Conservation (phyloP, 2,797 vertebrate species). For the Gallinago stenura region DNA sequence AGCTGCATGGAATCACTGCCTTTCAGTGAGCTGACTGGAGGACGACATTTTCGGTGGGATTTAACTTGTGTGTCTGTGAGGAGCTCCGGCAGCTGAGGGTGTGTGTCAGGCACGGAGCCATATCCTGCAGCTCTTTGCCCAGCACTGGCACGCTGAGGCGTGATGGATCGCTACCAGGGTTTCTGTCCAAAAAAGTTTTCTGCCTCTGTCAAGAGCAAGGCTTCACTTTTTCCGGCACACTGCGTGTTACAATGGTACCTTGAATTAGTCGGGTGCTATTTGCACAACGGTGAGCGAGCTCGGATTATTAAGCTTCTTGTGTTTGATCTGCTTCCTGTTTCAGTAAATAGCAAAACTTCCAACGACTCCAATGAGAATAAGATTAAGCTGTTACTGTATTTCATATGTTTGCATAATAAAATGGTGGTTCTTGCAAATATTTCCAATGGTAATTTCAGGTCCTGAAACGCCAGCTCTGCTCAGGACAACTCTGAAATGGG, state of each 20-base stretch:
- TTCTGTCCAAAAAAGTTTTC: neutral
- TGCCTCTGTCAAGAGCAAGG: neutral
- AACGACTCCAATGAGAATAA: constrained; percentile 34
- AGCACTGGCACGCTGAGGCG: neutral
- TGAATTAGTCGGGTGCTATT: constrained; percentile 3
- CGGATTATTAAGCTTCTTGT: neutral
- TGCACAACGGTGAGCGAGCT: neutral
- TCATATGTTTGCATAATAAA: constrained; percentile 31
- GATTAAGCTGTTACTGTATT: constrained; percentile 53
- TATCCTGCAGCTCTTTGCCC: neutral
- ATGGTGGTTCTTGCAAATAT: neutral
- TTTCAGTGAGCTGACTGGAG: neutral
- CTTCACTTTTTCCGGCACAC: neutral
- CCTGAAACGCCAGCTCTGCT: neutral
- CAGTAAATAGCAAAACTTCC: constrained; percentile 50
- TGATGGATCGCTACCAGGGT: neutral
- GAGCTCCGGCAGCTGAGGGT: neutral
- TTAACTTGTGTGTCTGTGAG: neutral
- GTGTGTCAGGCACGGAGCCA: neutral
- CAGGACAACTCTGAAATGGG: neutral
- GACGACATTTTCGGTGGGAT: neutral
- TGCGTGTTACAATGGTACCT: neutral
- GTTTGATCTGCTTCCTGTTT: constrained; percentile 48
- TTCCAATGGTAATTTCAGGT: neutral
- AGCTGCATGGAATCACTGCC: neutral